Base-by-base conservation (phyloP, 2,113 vertebrate genomes). In the Scalopus aquaticus region DNA sequence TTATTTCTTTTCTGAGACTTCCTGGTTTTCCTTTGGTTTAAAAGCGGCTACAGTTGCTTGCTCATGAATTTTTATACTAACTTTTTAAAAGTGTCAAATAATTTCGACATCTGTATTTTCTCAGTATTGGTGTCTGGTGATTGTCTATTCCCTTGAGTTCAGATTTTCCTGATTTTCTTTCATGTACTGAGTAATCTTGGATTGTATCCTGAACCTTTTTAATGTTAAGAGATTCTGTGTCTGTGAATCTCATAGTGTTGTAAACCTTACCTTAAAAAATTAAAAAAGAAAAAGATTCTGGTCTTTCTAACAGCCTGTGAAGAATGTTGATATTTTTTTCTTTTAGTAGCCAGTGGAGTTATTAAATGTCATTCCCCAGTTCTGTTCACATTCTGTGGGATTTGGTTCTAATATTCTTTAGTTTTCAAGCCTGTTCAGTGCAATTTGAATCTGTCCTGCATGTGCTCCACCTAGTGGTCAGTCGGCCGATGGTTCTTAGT, bases 121-220 rank as follows among this genome's bases (percentile, higher is more conserved):
- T 62, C 56, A 42, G 32, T 35, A 30, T 89, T 80, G 30, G 32
- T n/a, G 7, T 79, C 69, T 42, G 42, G 62, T 51, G 17, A 32
- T 73, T 26, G 9, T 49, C 51, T 74, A 54, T 93, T 84, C 3
- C 20, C 51, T 5, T 39, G 46, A 72, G 35, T 77, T 90, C 67
- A 79, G 22, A 39, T 78, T 96, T 87, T 78, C 46, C 70, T 90
- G 69, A n/a, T 37, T 83, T 80, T 16, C 11, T 49, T 82, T 79
- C 1, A 22, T n/a, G 54, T 51, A 39, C 44, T 54, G 70, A 80
- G 11, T 88, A 83, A 76, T 92, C 92, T 80, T 32, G 76, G 24
- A 65, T 65, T 67, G 12, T 64, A 49, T 60, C 35, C 39, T 26
- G 24, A 44, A 19, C 17, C 17, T 39, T 51, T 95, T 32, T 22